A percentile compares a stretch with the other conserved stretches of the same genome.
These are phyloP conservation scores for Cryptoblepharus egeriae DNA, from an alignment of 2,797 vertebrate species.

Conservation along the genomic window DNA sequence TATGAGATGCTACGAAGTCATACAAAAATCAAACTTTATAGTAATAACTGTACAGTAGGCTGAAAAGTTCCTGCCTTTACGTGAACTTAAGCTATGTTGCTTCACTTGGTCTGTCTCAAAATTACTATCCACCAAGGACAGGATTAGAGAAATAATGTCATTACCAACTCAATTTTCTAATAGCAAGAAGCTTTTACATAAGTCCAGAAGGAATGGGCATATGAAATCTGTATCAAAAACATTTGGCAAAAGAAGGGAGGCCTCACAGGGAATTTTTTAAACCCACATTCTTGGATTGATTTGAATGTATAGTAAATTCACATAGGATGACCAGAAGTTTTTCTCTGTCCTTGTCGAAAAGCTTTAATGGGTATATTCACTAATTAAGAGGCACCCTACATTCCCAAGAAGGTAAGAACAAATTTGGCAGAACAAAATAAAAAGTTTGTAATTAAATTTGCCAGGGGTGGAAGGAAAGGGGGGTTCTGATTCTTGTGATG, in stretches of 20 bases:
- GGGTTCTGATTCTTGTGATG: constrained; percentile 40
- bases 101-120: not conserved
- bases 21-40: constrained; percentile 63
- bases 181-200: constrained; percentile 15
- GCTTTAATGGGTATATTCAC: accelerated
- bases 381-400: not conserved
- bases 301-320: not conserved
- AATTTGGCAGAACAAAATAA: constrained; percentile 1
- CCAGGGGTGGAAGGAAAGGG: not conserved
- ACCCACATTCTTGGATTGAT: constrained; percentile 5
- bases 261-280: not conserved
- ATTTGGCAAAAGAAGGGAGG: not conserved
- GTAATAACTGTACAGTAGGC: constrained; percentile 74
- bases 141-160: not conserved
- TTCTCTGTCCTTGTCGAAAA: not conserved
- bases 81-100: not conserved
- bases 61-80: constrained; percentile 13
- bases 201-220: accelerated
- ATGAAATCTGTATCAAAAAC: constrained; percentile 11
- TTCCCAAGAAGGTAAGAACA: not conserved
- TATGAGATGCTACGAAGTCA: constrained; percentile 72
- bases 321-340: not conserved
- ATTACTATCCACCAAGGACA: not conserved
- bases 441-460: not conserved
- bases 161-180: not conserved